These are phyloP conservation scores for Sitta europaea DNA, from an alignment of 2,113 vertebrate genomes.

Conservation along the genomic window DNA sequence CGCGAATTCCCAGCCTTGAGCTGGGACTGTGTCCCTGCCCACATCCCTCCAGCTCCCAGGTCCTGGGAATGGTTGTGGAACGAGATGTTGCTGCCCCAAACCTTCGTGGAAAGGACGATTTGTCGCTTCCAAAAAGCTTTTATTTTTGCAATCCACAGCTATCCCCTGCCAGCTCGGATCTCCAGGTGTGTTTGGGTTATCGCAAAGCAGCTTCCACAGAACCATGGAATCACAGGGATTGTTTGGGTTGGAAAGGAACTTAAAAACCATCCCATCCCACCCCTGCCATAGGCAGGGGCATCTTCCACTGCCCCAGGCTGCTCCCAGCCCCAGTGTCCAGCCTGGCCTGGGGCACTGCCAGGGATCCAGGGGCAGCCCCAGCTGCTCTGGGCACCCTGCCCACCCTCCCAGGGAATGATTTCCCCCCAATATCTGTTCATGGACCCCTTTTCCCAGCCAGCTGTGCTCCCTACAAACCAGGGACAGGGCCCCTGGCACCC, in stretches of 20 bases:
- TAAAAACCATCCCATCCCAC: background rate
- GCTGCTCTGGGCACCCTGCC: background rate
- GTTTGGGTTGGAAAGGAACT: background rate
- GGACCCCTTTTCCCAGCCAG: background rate
- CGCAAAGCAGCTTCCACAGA: background rate
- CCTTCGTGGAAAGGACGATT: fast-evolving
- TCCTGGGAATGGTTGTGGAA: background rate
- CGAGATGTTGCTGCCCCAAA: background rate
- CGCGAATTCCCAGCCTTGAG: background rate
- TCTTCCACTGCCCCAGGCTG: fast-evolving
- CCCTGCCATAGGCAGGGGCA: background rate
- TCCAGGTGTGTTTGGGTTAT: background rate
- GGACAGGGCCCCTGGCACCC: background rate
- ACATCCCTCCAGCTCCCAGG: background rate
- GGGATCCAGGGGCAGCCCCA: background rate
- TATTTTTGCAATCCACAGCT: background rate
- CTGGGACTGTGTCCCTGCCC: background rate
- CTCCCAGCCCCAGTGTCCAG: background rate
- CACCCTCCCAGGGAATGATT: fast-evolving
- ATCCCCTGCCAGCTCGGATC: fast-evolving
- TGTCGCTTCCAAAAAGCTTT: background rate
- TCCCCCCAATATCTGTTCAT: fast-evolving
- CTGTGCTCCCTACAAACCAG: background rate
- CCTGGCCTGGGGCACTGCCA: background rate
- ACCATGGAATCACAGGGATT: background rate